Conservation (phyloP, 2,888 invertebrate genomes). For the Sisyra terminalis region DNA sequence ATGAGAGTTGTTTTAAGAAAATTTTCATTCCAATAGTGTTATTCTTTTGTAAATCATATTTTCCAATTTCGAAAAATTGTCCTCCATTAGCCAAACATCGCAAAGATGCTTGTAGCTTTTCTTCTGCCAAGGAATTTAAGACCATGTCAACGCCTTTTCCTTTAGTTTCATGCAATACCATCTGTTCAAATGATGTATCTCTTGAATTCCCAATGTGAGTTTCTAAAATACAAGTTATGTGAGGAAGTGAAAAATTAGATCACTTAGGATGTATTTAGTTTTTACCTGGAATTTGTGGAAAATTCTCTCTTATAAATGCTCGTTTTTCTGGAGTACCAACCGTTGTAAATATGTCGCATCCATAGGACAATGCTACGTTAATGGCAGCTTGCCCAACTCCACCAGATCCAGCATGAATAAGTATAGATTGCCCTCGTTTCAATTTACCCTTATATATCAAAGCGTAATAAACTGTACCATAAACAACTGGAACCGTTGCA, state of each 20-base stretch:
- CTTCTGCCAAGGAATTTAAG: conserved; percentile 81
- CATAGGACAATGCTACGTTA: conserved; percentile 36
- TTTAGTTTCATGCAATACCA: conserved; percentile 62
- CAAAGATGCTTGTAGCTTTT: conserved; percentile 62
- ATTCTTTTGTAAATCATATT: conserved; percentile 60
- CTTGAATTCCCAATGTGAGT: conserved; percentile 74
- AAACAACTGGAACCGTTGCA: conserved; percentile 41
- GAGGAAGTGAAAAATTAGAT: too few relatives aligned
- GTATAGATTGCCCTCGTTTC: conserved; percentile 24
- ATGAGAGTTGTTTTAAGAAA: conserved; percentile 55
- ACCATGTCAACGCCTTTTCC: conserved; percentile 85
- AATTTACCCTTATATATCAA: conserved; percentile 25
- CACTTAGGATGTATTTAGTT: neutral
- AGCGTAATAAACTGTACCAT: conserved; percentile 31
- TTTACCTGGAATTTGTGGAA: conserved; percentile 24
- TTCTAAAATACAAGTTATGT: conserved; percentile 20
- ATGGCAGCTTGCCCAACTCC: conserved; percentile 57
- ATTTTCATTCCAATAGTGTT: conserved; percentile 42
- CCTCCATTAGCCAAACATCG: conserved; percentile 42
- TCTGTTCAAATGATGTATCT: conserved; percentile 70
- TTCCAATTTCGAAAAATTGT: conserved; percentile 72
- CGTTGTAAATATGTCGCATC: conserved; percentile 43
- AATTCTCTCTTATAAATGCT: conserved; percentile 32
- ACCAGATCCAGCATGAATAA: conserved; percentile 37
- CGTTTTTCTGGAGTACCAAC: conserved; percentile 37